These are phyloP conservation scores for Drosophila takahashii DNA, from an alignment of 1,140 invertebrate genomes.

Conservation along the genomic window DNA sequence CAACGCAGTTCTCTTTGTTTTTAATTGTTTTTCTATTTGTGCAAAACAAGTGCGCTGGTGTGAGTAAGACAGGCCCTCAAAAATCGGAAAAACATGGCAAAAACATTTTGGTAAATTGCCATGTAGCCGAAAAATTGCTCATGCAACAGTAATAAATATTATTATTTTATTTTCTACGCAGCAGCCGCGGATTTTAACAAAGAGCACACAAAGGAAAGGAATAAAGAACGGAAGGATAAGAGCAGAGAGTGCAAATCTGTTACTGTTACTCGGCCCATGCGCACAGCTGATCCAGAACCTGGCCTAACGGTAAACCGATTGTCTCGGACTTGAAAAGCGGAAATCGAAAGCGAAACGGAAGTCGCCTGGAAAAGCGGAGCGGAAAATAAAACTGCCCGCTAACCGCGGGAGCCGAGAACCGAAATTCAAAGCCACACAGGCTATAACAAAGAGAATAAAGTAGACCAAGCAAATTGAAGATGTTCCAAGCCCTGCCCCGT, in stretches of 20 bases:
- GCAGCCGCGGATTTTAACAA: conserved; percentile 21
- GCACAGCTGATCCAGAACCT: conserved; percentile 47
- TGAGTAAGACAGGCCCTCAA: conserved; percentile 48
- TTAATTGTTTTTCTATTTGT: conserved; percentile 26
- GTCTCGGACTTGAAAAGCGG: not conserved
- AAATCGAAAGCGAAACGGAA: conserved; percentile 23
- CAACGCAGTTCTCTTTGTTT: conserved; percentile 50
- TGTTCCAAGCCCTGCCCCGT: conserved; percentile 61
- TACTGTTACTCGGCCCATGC: conserved; percentile 25
- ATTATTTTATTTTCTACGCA: conserved; percentile 47
- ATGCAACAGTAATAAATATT: conserved; percentile 12
- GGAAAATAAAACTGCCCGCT: conserved; percentile 10
- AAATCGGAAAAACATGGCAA: conserved; percentile 21
- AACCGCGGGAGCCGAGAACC: not conserved
- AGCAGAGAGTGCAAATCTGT: not conserved
- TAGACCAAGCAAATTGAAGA: conserved; percentile 18
- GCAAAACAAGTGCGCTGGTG: conserved; percentile 30
- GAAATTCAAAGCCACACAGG: conserved; percentile 1
- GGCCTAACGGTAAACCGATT: conserved; percentile 25
- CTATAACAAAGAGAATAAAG: conserved; percentile 1
- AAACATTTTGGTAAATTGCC: conserved; percentile 71
- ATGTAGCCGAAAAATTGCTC: conserved; percentile 21
- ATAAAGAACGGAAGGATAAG: not conserved
- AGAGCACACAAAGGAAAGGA: not conserved
- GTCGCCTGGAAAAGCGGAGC: not conserved